Conservation (phyloP, 2,113 vertebrate genomes). For the Sclerurus mexicanus region DNA sequence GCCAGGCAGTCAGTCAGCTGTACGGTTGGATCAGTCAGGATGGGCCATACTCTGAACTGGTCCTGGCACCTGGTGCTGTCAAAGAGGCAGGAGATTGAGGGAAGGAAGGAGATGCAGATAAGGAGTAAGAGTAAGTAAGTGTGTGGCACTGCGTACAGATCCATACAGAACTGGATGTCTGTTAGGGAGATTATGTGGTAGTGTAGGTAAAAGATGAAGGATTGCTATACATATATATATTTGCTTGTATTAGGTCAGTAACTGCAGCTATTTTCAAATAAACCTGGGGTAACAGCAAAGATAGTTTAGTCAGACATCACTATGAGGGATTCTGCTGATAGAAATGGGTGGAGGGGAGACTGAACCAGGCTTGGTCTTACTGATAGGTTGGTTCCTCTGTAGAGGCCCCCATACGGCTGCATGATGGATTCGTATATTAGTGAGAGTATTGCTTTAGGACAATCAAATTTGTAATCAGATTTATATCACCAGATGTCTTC, state of each 20-base stretch:
- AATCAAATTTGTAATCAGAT: neutral
- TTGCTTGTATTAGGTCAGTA: neutral
- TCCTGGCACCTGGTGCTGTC: neutral
- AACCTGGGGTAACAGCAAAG: neutral
- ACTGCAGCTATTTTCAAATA: neutral
- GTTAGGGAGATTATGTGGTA: neutral
- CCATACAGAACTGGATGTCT: neutral
- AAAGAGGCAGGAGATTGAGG: neutral
- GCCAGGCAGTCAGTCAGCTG: too few species aligned
- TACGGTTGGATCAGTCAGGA: neutral
- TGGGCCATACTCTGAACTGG: neutral
- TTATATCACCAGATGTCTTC: neutral
- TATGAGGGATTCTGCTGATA: neutral
- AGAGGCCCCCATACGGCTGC: neutral
- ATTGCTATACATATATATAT: neutral
- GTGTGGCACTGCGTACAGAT: neutral
- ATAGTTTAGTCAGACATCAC: neutral
- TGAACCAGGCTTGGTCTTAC: neutral
- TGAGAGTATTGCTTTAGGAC: neutral
- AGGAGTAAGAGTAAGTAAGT: neutral
- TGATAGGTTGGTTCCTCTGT: neutral
- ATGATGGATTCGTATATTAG: neutral
- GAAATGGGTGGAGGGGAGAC: neutral
- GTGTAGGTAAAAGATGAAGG: neutral
- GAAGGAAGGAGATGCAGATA: neutral